Evolutionary conservation across 1,140 invertebrate species (phyloP), one percentile per base, ranked within the genome.

Genomic region (Saccostrea echinata): DNA sequence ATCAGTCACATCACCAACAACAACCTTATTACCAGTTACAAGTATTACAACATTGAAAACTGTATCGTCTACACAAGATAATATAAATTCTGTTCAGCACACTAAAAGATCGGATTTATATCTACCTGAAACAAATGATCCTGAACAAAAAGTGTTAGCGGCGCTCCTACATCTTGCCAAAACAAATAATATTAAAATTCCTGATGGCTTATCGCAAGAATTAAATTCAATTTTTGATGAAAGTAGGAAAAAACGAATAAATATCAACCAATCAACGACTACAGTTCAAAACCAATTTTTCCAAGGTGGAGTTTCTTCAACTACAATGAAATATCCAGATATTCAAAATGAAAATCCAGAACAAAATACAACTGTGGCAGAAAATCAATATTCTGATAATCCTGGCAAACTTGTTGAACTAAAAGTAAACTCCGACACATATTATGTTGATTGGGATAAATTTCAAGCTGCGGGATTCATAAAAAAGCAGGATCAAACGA

Each of bases 381-480:
- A 16, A 33, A 13, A 76, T 30, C 27, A 16, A 11, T 27, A 30
- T 3, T 16, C 68, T 13, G 2, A 27, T 30, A 76, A 33, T 30
- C 68, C 68, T 33, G 24, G 11, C 27, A 30, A 18, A 30, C 68
- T 76, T 76, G 68, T 76, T 35, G 68, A 76, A 16, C 68, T 76
- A 3, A 76, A 76, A 30, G 68, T 76, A 30, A 33, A 33, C 11
- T 76, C 68, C 13, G 68, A 76, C 13, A 76, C 11, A 30, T 76
- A 35, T 16, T 76, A 30, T 27, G 27, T 76, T 76, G 68, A 76
- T 13, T 76, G 68, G 68, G 68, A 76, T 76, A 27, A 76, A 30
- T 76, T 76, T 76, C 68, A 76, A 76, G 27, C 68, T 30, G 27
- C 27, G 27, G 68, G 68, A 11, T 76, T 76, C 27, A 30, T 76